Conservation (phyloP, 2,113 vertebrate species). For the Toxotes jaculatrix region DNA sequence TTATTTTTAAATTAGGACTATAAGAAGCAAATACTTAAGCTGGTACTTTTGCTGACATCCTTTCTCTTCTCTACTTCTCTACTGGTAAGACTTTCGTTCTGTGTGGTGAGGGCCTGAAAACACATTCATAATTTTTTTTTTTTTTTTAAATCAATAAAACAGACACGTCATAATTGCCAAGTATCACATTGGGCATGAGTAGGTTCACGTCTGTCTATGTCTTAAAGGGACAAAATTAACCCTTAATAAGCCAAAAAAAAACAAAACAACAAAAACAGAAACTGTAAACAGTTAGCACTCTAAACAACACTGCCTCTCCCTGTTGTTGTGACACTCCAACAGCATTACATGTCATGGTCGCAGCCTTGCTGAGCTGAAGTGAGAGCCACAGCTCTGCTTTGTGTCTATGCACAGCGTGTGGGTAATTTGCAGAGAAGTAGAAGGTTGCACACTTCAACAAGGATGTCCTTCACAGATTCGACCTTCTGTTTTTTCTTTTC, state of each 20-base stretch:
- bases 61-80: slow-evolving; percentile 21
- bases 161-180: background rate
- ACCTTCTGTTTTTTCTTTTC: slow-evolving; percentile 81
- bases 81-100: slow-evolving; percentile 70
- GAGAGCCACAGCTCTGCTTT: slow-evolving; percentile 51
- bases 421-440: slow-evolving; percentile 74
- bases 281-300: background rate
- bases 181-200: background rate
- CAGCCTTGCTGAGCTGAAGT: slow-evolving; percentile 59
- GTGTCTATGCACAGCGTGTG: slow-evolving; percentile 63
- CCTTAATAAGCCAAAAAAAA: too few relatives aligned
- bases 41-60: background rate
- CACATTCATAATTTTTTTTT: too few relatives aligned
- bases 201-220: background rate
- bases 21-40: background rate
- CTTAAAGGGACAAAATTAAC: background rate
- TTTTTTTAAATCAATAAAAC: slow-evolving; percentile 19
- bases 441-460: slow-evolving; percentile 84
- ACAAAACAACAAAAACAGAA: too few relatives aligned
- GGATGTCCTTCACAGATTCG: slow-evolving; percentile 86
- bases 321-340: slow-evolving; percentile 44
- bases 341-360: slow-evolving; percentile 46
- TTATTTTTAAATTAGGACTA: slow-evolving; percentile 19
- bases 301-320: slow-evolving; percentile 14
- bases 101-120: background rate